Evolutionary conservation across 2,888 invertebrate genomes (phyloP), one percentile per base, ranked within the genome.

Genomic region (Diarsia brunnea): DNA sequence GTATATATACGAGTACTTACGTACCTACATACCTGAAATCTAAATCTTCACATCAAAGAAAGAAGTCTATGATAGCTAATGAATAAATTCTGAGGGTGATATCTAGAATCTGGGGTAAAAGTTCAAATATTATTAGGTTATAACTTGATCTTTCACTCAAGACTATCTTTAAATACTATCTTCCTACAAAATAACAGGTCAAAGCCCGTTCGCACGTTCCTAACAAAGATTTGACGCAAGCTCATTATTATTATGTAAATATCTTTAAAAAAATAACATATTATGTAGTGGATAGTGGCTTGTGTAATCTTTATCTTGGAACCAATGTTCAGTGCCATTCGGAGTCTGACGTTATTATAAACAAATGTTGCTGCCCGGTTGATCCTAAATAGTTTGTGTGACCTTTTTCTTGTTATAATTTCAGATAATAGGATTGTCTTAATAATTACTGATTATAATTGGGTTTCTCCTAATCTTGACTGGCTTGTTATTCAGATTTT

Each of bases 121-220:
- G 55, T 60, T 74, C 53, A 61, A 79, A 14, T 49, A 31, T 53
- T 65, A 1, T 7, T 8, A 38, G 7, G 38, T 38, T 38, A 38
- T 38, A 38, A 38, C 38, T 38, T 38, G 38, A 47, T 47, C 10
- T 19, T 38, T 79, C 53, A 61, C 21, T 69, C 10, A 55, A 55
- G 10, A 38, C 24, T 80, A 70, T 55, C 66, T n/a, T 8, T 66
- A 12, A n/a, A 61, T 12, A 69, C 12, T 45, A 55, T 63, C 7
- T 79, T 61, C 51, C 14, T n/a, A 73, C 55, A 55, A 24, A 60
- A 53, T 58, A 87, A 66, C 78, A 70, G 71, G 86, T 85, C 83
- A 85, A 87, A 85, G 84, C 82, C 84, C 86, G 75, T 67, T 43
- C 49, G 10, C 66, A 64, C 72, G 68, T 65, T 73, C 21, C 27